Conservation (phyloP, 2,797 vertebrate species). For the Cyclura pinguis region DNA sequence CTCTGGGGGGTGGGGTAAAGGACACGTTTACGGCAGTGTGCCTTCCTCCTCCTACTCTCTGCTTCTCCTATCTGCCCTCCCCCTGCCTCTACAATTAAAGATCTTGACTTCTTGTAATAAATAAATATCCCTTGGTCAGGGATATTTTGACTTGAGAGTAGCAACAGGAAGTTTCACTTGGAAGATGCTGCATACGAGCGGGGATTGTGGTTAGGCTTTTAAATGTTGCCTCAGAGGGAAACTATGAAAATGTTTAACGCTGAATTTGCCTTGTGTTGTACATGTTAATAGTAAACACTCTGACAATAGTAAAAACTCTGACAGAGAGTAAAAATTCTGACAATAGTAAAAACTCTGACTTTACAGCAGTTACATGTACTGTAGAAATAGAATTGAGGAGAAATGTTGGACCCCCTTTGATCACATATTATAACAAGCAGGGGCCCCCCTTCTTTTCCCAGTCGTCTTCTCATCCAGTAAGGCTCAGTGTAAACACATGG, state of each 20-base stretch:
- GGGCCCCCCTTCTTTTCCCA: slow-evolving; percentile 15
- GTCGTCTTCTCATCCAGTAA: slow-evolving; percentile 12
- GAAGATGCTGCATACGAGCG: slow-evolving; percentile 55
- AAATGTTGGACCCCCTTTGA: slow-evolving; percentile 15
- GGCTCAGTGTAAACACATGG: slow-evolving; percentile 56
- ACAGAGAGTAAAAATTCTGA: too few relatives aligned
- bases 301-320: too few relatives aligned
- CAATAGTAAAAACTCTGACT: too few relatives aligned
- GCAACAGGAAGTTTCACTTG: slow-evolving; percentile 58
- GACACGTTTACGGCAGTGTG: slow-evolving; percentile 67
- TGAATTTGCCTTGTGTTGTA: slow-evolving; percentile 52
- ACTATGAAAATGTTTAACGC: slow-evolving; percentile 63
- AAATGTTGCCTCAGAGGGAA: slow-evolving; percentile 70
- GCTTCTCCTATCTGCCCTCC: background rate
- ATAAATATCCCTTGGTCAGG: slow-evolving; percentile 61
- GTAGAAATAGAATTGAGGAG: slow-evolving; percentile 44
- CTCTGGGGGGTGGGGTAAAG: slow-evolving; percentile 2
- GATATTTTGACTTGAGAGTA: slow-evolving; percentile 57
- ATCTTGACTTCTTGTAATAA: slow-evolving; percentile 48
- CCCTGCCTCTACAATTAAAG: background rate
- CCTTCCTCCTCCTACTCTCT: slow-evolving; percentile 25
- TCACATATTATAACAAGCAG: slow-evolving; percentile 30
- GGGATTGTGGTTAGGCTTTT: slow-evolving; percentile 57
- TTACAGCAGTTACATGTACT: slow-evolving; percentile 53
- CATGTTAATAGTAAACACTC: slow-evolving; percentile 14